A percentile compares a stretch with the other conserved stretches of the same genome.
These are phyloP conservation scores for Drosophila colorata DNA, from an alignment of 2,888 invertebrate species.

Conservation along the genomic window DNA sequence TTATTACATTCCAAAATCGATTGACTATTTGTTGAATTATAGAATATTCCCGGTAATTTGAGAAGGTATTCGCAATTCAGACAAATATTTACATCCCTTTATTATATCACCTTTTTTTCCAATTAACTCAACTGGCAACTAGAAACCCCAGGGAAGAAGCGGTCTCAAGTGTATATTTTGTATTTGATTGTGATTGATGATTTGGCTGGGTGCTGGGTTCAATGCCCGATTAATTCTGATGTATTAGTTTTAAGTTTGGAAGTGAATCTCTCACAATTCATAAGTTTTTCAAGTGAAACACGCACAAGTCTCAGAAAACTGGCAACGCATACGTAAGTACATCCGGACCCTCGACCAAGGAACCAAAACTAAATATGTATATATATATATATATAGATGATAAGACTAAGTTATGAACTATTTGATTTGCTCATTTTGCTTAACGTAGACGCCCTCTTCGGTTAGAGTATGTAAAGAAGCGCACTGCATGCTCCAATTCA, in stretches of 20 bases:
- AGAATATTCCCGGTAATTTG: no score
- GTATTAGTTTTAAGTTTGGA: background rate
- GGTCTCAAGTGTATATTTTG: no score
- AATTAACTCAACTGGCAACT: no score
- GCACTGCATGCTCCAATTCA: slow-evolving; percentile 29
- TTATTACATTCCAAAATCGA: no score
- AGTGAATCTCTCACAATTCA: background rate
- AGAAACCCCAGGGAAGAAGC: background rate
- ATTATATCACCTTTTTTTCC: no score
- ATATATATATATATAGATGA: background rate
- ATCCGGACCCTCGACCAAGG: background rate
- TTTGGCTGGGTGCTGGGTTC: no score
- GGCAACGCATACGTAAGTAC: slow-evolving; percentile 55
- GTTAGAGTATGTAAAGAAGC: slow-evolving; percentile 1
- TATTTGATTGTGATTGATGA: background rate
- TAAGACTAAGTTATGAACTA: background rate
- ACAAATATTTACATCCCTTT: no score
- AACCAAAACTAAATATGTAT: background rate
- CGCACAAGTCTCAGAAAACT: slow-evolving; percentile 14
- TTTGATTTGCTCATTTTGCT: slow-evolving; percentile 10
- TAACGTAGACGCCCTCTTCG: no score
- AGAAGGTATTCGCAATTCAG: no score
- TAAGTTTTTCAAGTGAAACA: slow-evolving; percentile 2
- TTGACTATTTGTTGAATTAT: no score
- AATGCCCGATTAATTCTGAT: background rate